These are phyloP conservation scores for Nebria ingens DNA, from an alignment of 1,140 invertebrate genomes.

Conservation along the genomic window DNA sequence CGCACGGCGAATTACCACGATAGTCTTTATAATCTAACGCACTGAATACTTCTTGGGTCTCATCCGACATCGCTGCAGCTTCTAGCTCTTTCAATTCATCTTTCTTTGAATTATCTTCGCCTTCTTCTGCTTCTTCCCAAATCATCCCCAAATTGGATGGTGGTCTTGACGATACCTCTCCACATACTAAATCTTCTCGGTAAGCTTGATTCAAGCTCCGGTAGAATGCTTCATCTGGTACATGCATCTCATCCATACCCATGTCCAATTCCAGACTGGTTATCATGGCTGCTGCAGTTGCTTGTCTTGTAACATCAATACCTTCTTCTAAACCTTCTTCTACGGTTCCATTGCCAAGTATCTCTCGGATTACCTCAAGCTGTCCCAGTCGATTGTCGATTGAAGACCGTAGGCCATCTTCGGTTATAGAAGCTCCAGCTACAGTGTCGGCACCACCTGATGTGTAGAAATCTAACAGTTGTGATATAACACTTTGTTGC, in stretches of 20 bases:
- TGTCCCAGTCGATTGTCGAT: slow-evolving; percentile 34
- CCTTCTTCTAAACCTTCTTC: slow-evolving; percentile 51
- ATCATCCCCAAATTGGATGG: slow-evolving; percentile 68
- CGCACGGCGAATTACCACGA: slow-evolving; percentile 57
- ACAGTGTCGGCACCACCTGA: slow-evolving; percentile 22
- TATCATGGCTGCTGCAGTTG: slow-evolving; percentile 33
- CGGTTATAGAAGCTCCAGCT: slow-evolving; percentile 20
- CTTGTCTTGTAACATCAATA: slow-evolving; percentile 36
- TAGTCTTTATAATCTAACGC: slow-evolving; percentile 71
- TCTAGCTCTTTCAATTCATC: slow-evolving; percentile 38
- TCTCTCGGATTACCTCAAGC: slow-evolving; percentile 47
- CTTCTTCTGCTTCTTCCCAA: slow-evolving; percentile 54
- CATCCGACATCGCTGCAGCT: slow-evolving; percentile 36
- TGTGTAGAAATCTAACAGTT: slow-evolving; percentile 70
- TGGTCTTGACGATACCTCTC: slow-evolving; percentile 46
- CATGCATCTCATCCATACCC: slow-evolving; percentile 41
- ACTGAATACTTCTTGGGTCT: slow-evolving; percentile 58
- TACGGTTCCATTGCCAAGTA: slow-evolving; percentile 46
- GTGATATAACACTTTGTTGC: slow-evolving; percentile 83
- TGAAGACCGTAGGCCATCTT: slow-evolving; percentile 14
- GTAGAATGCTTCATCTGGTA: slow-evolving; percentile 79
- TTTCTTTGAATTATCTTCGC: slow-evolving; percentile 26
- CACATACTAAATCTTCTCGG: slow-evolving; percentile 61
- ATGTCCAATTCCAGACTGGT: slow-evolving; percentile 38
- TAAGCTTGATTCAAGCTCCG: slow-evolving; percentile 79